These are phyloP conservation scores for Symphodus melops DNA, from an alignment of 2,113 vertebrate genomes.

Conservation along the genomic window DNA sequence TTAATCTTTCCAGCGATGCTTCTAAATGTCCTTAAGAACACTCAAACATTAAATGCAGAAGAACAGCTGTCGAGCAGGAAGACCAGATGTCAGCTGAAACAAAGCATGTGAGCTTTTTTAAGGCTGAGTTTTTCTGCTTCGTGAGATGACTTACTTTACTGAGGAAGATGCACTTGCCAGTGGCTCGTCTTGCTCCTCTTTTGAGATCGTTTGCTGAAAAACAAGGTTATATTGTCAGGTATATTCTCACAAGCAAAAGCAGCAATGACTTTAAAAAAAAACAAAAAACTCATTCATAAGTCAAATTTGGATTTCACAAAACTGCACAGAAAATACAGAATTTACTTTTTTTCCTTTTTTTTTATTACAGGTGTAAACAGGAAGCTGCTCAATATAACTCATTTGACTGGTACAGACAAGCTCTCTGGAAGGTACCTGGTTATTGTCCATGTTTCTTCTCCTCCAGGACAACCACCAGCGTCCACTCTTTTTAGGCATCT, in stretches of 20 bases:
- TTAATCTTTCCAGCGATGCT: too few species aligned
- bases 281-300: too few species aligned
- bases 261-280: too few species aligned
- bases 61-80: conserved; percentile 9
- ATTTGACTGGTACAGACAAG: not conserved
- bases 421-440: conserved; percentile 62
- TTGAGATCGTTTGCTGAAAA: conserved; percentile 73
- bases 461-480: conserved; percentile 96
- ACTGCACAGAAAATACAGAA: too few species aligned
- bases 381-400: too few species aligned
- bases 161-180: conserved; percentile 37
- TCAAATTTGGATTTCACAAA: too few species aligned
- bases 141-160: conserved; percentile 77
- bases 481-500: conserved; percentile 91
- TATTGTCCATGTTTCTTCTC: conserved; percentile 83
- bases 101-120: not conserved
- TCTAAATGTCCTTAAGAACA: too few species aligned
- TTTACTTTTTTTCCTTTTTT: too few species aligned
- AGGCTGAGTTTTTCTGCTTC: not conserved
- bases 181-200: conserved; percentile 55
- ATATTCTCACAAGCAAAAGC: not conserved
- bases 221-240: not conserved
- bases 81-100: not conserved
- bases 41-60: too few species aligned
- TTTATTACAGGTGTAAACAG: too few species aligned